Evolutionary conservation across 2,113 vertebrate species (phyloP), one percentile per base, ranked within the genome.

Genomic region (Heterotilapia buettikoferi): DNA sequence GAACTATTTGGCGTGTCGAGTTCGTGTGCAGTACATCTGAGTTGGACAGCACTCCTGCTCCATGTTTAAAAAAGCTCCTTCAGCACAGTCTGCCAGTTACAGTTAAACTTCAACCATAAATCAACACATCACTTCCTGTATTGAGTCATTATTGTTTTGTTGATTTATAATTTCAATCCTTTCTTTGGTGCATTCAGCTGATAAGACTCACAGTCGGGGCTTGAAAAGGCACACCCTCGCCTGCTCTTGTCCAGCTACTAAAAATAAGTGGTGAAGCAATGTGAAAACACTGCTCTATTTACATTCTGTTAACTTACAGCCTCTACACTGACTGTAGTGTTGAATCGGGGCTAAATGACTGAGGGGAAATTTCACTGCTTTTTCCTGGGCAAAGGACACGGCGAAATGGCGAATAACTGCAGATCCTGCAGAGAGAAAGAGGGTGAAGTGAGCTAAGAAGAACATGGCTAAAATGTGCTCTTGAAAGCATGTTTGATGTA

Each of bases 181-280:
- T 86, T 90, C 86, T 82, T 79, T 53, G 89, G 86, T 89, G 89
- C 86, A 80, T 92, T 86, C 88, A 92, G 88, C 93, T 94, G 95
- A 95, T 96, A 94, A 96, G 95, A 86, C 89, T 91, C 89, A 89
- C 82, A 93, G 86, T 86, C 33, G 29, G 73, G 40, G 91, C 87
- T 91, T 86, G 80, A 87, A 87, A 63, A 92, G 93, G 88, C 92
- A 95, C 94, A 83, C 93, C 94, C 94, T 93, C 57, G 87, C 90
- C 91, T 93, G 93, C 92, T 94, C 93, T 95, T 94, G 92, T 94
- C 94, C 94, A 93, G 89, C 50, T 84, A 93, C 96, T 96, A 97
- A 96, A 96, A 96, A 96, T 97, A 96, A 93, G 86, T n/a, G 71
- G 90, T 96, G 95, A 96, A 96, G 95, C 96, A 95, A 96, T 95